These are phyloP conservation scores for Metellina segmentata DNA, from an alignment of 2,888 invertebrate species.

Conservation along the genomic window DNA sequence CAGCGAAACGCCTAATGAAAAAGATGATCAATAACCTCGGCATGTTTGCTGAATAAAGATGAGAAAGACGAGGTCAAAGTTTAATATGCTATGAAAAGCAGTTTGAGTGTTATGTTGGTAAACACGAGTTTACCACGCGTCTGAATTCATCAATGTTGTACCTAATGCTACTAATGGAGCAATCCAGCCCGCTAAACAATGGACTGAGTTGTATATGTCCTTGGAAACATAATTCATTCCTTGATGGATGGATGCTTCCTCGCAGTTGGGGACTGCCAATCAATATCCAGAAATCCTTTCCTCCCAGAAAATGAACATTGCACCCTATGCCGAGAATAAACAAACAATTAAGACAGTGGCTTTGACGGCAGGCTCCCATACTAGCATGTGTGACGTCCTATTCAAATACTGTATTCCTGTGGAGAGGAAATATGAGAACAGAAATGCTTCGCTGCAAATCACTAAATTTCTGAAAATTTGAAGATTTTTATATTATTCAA, in stretches of 20 bases:
- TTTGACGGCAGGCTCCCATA: background rate
- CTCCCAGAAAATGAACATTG: background rate
- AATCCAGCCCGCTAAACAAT: background rate
- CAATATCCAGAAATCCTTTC: background rate
- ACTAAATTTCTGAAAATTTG: too few species aligned
- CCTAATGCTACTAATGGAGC: background rate
- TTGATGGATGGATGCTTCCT: background rate
- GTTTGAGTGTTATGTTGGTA: conserved; percentile 17
- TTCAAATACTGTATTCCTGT: too few species aligned
- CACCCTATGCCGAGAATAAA: background rate
- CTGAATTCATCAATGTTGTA: background rate
- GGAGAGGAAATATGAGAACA: too few species aligned
- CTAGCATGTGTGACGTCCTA: too few species aligned
- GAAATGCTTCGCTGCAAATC: too few species aligned
- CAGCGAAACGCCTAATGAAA: conserved; percentile 11
- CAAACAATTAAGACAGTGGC: background rate
- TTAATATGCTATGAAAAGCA: conserved; percentile 30
- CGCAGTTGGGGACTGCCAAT: background rate
- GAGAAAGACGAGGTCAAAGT: conserved; percentile 37
- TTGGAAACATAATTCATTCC: background rate
- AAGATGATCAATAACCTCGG: conserved; percentile 10
- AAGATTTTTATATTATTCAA: too few species aligned
- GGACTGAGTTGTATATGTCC: background rate
- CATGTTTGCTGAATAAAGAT: conserved; percentile 45
- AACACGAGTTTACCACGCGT: conserved; percentile 1